Percentiles rank a stretch among this genome's conserved stretches.
Evolutionary conservation across 2,113 vertebrate genomes (phyloP).

Genomic region (Oreotrochilus melanogaster): DNA sequence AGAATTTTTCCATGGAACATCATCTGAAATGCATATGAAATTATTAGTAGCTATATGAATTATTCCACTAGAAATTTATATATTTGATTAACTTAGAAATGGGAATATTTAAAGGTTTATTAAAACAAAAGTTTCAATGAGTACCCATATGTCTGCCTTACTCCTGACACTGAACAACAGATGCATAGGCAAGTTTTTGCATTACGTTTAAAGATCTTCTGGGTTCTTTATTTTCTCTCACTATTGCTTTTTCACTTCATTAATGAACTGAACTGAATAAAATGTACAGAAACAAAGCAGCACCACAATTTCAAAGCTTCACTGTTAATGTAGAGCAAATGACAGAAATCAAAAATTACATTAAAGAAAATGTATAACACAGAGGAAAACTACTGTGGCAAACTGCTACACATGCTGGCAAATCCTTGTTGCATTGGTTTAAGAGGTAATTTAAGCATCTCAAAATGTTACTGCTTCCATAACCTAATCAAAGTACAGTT

Average conservation of each 20-base stretch:
- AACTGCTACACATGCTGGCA: background rate
- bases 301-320: background rate
- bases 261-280: background rate
- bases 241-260: background rate
- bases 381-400: background rate
- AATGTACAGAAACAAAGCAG: background rate
- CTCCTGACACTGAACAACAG: background rate
- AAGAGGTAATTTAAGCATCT: background rate
- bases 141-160: background rate
- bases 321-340: background rate
- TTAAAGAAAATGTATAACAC: background rate
- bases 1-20: background rate
- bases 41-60: background rate
- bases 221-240: background rate
- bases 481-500: background rate
- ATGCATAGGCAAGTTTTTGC: background rate
- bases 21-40: background rate
- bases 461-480: background rate
- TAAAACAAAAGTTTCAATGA: background rate
- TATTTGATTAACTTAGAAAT: background rate
- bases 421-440: background rate
- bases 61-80: background rate
- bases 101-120: background rate
- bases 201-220: background rate
- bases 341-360: background rate